Evolutionary conservation across 2,113 vertebrate genomes (phyloP).

Genomic region (Hippocampus zosterae): DNA sequence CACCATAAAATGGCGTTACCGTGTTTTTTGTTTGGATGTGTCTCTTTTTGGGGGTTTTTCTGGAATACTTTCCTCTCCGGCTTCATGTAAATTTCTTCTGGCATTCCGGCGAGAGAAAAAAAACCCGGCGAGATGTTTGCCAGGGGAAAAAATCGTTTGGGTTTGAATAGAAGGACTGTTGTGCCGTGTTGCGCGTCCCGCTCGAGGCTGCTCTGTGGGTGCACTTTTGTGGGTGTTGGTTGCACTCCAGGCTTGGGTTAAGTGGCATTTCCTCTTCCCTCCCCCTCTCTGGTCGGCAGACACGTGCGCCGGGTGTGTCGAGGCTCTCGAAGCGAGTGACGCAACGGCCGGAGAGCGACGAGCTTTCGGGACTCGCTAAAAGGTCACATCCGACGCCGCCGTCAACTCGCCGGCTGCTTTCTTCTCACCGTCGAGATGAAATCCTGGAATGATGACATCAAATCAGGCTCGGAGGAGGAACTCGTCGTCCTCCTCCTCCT

Average conservation of each 20-base stretch:
- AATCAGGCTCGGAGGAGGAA: conserved; percentile 30
- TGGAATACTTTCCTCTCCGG: conserved; percentile 22
- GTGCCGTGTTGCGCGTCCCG: conserved; percentile 45
- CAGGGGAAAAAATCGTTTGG: conserved; percentile 60
- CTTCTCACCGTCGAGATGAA: conserved; percentile 49
- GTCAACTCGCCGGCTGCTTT: conserved; percentile 39
- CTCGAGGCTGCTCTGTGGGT: conserved; percentile 33
- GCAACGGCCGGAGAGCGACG: not conserved
- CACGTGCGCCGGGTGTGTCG: conserved; percentile 22
- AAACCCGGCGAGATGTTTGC: conserved; percentile 46
- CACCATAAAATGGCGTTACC: not conserved
- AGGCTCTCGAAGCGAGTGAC: no score
- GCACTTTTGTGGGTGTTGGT: conserved; percentile 62
- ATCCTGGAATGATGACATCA: conserved; percentile 36
- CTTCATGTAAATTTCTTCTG: conserved; percentile 16
- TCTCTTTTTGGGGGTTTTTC: no score
- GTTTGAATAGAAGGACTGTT: conserved; percentile 71
- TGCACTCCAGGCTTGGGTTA: conserved; percentile 52
- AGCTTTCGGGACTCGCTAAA: conserved; percentile 49
- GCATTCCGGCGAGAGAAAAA: conserved; percentile 30
- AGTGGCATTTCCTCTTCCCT: conserved; percentile 38
- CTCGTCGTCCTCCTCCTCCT: no score
- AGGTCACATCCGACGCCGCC: conserved; percentile 49
- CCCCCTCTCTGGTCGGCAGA: conserved; percentile 38
- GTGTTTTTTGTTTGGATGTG: not conserved